A percentile compares a stretch with the other conserved stretches of the same genome.
Conservation (phyloP, 2,113 vertebrate genomes). For the Drymodes brunneopygia region DNA sequence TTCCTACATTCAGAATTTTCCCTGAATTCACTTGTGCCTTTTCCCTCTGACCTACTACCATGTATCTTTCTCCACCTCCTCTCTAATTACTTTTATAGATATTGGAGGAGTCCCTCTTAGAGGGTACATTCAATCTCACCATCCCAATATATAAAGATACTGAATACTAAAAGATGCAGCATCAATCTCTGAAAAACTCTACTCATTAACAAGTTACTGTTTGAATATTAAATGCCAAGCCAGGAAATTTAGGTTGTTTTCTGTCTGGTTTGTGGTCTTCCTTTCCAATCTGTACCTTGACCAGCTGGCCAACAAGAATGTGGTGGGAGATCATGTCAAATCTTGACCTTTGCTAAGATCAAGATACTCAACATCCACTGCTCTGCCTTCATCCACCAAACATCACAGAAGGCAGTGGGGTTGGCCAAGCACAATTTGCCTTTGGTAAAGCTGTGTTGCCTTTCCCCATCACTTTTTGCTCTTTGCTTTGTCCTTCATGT, state of each 20-base stretch:
- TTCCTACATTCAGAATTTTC: neutral
- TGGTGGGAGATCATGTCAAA: neutral
- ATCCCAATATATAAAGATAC: fast-evolving
- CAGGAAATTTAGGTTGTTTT: neutral
- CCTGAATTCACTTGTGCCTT: neutral
- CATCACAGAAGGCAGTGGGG: neutral
- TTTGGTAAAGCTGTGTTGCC: neutral
- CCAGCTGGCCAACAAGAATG: neutral
- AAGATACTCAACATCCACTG: neutral
- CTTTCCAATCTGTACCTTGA: neutral
- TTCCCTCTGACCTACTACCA: neutral
- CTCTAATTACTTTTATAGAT: neutral
- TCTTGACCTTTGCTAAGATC: neutral
- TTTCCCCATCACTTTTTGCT: neutral
- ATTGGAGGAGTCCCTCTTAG: neutral
- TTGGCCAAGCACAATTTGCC: neutral
- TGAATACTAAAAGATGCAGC: neutral
- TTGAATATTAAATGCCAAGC: neutral
- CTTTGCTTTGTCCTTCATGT: neutral
- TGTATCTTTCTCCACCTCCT: neutral
- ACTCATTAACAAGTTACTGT: neutral
- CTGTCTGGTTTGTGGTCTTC: neutral
- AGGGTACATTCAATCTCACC: neutral
- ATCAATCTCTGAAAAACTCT: neutral
- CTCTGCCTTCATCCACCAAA: neutral